Base-by-base conservation (phyloP, 2,888 invertebrate genomes). In the Zelleria hepariella region DNA sequence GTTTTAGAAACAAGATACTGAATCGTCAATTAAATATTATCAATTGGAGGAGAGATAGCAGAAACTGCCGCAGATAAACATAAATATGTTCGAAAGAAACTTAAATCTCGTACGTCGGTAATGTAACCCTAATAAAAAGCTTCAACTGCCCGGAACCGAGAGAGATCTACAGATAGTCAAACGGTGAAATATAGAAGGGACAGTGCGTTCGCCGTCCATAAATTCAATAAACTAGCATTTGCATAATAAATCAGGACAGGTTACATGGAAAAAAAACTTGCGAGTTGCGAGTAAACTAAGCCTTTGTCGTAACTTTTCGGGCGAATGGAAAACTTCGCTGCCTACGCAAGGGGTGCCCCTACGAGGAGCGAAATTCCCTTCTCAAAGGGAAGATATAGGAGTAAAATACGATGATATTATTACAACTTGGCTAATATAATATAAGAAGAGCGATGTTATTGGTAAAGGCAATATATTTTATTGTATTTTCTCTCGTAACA, bases 291-390 rank as follows among this genome's bases (percentile, higher is more conserved):
- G 59, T 62, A 62, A 67, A 62, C 61, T 56, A 58, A 65, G 60
- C 70, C 63, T 66, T 71, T 73, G 71, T 65, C 61, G 59, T 64
- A 68, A 70, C 66, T 62, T 71, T 71, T 66, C 61, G 65, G 59
- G 62, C 32, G 0, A 15, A 42, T 15, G 32, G 32, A 15, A 15
- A 42, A 42, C 32, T 42, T 15, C 32, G 15, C 32, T 42, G 15
- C 32, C 32, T 42, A 15, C 32, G 15, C 32, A 15, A 42, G 32
- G 32, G 32, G 32, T 3, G 32, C 15, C 2, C 32, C 15, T 15
- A 15, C 32, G 3, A 42, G 1, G 3, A 10, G 32, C 2, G n/a
- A 51, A 4, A 51, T 15, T 42, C 21, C 32, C 20, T 56, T 32
- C 2, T 1, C 8, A 51, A 2, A 10, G 15, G 32, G 32, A 42